Conservation (phyloP, 2,113 vertebrate genomes). For the Tylochromis polylepis region DNA sequence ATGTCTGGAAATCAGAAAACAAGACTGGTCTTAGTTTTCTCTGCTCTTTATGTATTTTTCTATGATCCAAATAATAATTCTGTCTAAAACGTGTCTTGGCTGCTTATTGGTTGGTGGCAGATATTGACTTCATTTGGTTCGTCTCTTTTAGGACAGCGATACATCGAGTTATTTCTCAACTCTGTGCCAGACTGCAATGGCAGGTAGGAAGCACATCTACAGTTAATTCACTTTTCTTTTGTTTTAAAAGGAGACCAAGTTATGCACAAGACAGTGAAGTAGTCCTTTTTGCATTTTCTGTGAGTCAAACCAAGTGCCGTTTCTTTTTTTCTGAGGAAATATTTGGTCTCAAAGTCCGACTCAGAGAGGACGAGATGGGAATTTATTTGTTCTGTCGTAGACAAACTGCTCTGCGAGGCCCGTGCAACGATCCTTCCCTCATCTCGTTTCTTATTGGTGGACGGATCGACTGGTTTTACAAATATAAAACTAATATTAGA, state of each 20-base stretch:
- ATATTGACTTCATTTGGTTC: background rate
- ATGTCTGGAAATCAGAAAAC: background rate
- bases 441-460: rapidly evolving
- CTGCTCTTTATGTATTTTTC: background rate
- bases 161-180: constrained; percentile 87
- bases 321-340: background rate
- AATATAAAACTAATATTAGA: background rate
- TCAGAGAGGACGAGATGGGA: background rate
- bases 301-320: rapidly evolving
- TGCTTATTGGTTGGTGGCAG: background rate
- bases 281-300: background rate
- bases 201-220: constrained; percentile 1
- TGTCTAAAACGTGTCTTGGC: rapidly evolving
- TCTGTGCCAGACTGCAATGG: background rate
- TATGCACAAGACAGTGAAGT: rapidly evolving
- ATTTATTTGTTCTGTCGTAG: rapidly evolving
- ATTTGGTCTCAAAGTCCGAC: background rate
- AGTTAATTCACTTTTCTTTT: background rate
- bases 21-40: background rate
- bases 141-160: constrained; percentile 73
- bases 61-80: background rate
- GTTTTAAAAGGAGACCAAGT: background rate
- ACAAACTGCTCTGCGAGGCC: background rate
- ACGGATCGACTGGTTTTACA: background rate
- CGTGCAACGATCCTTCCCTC: background rate